Conservation (phyloP, 2,113 vertebrate species). For the Pipa parva region DNA sequence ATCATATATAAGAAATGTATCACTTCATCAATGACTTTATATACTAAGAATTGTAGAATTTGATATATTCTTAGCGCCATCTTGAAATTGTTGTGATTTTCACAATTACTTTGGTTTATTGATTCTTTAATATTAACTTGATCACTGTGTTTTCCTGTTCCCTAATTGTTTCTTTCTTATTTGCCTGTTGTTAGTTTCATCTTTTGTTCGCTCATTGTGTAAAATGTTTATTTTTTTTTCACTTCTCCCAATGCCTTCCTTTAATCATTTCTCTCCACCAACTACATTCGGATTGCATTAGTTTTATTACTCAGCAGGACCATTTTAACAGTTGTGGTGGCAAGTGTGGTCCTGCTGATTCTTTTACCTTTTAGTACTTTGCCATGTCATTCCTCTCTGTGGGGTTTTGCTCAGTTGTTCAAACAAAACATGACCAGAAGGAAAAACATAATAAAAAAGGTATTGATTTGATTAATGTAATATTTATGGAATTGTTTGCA, state of each 20-base stretch:
- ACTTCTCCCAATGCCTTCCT: slow-evolving; percentile 12
- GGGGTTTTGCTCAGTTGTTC: slow-evolving; percentile 8
- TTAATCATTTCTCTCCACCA: slow-evolving; percentile 33
- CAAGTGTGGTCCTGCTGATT: slow-evolving; percentile 34
- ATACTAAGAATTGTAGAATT: too few relatives aligned
- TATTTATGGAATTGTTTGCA: too few relatives aligned
- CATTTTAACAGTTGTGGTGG: slow-evolving; percentile 33
- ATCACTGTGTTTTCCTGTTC: too few relatives aligned
- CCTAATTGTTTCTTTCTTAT: too few relatives aligned
- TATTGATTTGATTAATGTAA: too few relatives aligned
- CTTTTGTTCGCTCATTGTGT: not conserved
- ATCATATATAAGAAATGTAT: too few relatives aligned
- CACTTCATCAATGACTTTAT: too few relatives aligned
- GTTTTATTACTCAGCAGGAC: slow-evolving; percentile 38
- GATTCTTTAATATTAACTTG: too few relatives aligned
- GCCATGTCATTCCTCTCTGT: slow-evolving; percentile 28
- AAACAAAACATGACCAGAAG: slow-evolving; percentile 19
- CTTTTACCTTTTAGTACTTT: slow-evolving; percentile 34
- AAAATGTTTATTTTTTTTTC: slow-evolving; percentile 12
- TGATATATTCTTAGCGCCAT: too few relatives aligned
- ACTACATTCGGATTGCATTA: slow-evolving; percentile 35
- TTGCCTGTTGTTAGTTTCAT: too few relatives aligned
- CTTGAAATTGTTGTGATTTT: too few relatives aligned
- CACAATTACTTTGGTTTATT: too few relatives aligned
- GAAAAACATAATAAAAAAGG: not conserved